These are phyloP conservation scores for Hexactinellida sp. DNA, from an alignment of 37 sponge, comb jelly and placozoan genomes.

Conservation along the genomic window DNA sequence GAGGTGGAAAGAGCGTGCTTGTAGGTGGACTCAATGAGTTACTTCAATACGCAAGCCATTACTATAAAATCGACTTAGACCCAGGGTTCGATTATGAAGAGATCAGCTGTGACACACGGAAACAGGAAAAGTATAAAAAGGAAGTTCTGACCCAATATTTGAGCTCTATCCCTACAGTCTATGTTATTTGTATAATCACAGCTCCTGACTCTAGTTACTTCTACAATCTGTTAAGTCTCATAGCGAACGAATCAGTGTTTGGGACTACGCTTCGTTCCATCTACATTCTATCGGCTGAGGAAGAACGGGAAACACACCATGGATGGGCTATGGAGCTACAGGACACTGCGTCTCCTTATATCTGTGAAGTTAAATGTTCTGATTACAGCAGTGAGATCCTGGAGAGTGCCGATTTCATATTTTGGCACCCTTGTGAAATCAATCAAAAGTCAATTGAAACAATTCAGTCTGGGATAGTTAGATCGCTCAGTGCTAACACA, in stretches of 20 bases:
- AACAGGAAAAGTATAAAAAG: neutral
- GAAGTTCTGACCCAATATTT: neutral
- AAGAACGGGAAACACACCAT: neutral
- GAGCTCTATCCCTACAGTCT: neutral
- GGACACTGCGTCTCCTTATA: neutral
- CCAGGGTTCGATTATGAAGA: neutral
- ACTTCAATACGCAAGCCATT: constrained; percentile 54
- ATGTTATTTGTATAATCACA: neutral
- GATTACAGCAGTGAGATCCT: neutral
- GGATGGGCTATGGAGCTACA: neutral
- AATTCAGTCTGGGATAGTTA: neutral
- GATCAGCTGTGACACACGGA: neutral
- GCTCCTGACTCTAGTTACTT: neutral
- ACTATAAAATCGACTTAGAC: constrained; percentile 32
- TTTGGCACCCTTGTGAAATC: neutral
- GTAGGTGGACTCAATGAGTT: constrained; percentile 69
- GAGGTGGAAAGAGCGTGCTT: constrained; percentile 82
- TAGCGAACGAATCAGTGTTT: neutral
- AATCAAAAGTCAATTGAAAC: neutral
- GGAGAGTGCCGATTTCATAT: neutral
- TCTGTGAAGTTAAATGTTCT: neutral
- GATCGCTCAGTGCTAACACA: neutral
- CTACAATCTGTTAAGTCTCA: neutral
- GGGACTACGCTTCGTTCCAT: neutral
- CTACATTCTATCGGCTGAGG: neutral